phyloP scores from a whole-genome alignment of 2,888 invertebrate species.

The Minunthozetes semirufus region DNA sequence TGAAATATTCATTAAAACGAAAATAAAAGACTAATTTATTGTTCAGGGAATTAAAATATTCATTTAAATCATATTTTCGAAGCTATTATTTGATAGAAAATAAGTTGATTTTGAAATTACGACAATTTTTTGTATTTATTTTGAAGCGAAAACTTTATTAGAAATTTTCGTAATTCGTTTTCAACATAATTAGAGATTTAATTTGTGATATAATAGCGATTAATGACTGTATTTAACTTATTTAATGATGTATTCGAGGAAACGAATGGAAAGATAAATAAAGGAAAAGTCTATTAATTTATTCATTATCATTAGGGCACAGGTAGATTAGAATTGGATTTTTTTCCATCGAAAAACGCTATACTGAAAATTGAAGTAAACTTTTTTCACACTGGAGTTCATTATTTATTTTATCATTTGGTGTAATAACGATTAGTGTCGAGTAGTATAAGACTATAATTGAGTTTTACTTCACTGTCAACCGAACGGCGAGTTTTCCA shows the following conservation, averaged over 20 bases:
- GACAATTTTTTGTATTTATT: background rate
- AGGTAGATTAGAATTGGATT: conserved; percentile 7
- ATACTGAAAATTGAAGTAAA: background rate
- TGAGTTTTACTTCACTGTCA: conserved; percentile 23
- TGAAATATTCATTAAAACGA: background rate
- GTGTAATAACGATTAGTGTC: conserved; percentile 13
- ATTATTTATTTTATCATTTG: conserved; percentile 19
- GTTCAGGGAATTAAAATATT: background rate
- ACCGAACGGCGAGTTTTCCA: background rate
- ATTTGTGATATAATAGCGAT: background rate
- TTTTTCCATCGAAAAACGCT: background rate
- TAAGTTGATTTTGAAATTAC: background rate
- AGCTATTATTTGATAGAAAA: background rate
- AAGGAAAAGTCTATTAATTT: conserved; percentile 4
- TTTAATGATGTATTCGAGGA: background rate
- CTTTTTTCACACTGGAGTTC: background rate
- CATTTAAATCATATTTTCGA: too few species aligned
- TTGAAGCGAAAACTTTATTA: background rate
- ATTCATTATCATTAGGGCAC: conserved; percentile 1
- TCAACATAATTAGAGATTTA: background rate
- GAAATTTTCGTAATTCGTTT: background rate
- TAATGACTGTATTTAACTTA: background rate
- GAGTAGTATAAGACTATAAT: background rate
- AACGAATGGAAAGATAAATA: background rate
- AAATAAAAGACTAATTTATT: conserved; percentile 2